Conservation (phyloP, 2,888 invertebrate species). For the Scelioninae gen. 1 region DNA sequence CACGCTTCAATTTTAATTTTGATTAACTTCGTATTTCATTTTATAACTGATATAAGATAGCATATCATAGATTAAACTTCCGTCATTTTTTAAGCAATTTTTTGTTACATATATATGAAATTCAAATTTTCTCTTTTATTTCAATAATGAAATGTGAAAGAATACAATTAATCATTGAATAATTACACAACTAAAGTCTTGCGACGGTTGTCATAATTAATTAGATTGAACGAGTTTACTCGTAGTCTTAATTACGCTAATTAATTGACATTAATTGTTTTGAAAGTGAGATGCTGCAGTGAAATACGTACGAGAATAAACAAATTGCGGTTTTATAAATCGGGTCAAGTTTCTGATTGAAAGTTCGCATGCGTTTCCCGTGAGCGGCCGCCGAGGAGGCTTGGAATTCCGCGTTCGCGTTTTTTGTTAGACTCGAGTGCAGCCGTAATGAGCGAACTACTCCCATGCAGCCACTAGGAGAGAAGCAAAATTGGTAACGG, state of each 20-base stretch:
- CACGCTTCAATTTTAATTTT: no score
- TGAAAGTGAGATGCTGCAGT: constrained; percentile 57
- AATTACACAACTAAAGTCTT: constrained; percentile 30
- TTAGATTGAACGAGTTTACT: constrained; percentile 23
- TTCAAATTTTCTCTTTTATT: no score
- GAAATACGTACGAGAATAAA: constrained; percentile 34
- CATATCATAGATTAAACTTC: no score
- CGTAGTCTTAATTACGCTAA: constrained; percentile 51
- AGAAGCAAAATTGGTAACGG: constrained; percentile 63
- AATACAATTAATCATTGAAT: neutral
- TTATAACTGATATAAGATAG: no score
- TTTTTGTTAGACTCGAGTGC: constrained; percentile 54
- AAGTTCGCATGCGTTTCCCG: constrained; percentile 57
- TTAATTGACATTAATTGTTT: constrained; percentile 59
- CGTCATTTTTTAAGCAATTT: no score
- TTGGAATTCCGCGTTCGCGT: constrained; percentile 57
- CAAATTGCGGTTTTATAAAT: constrained; percentile 44
- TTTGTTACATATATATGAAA: no score
- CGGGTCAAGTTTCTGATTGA: constrained; percentile 64
- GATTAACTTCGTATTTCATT: no score
- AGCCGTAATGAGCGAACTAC: constrained; percentile 57
- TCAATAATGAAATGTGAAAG: no score
- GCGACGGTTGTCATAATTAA: constrained; percentile 28
- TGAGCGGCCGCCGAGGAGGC: constrained; percentile 38
- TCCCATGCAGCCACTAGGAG: constrained; percentile 46